phyloP scores from a whole-genome alignment of 2,113 vertebrate species.

The Pavo muticus region DNA sequence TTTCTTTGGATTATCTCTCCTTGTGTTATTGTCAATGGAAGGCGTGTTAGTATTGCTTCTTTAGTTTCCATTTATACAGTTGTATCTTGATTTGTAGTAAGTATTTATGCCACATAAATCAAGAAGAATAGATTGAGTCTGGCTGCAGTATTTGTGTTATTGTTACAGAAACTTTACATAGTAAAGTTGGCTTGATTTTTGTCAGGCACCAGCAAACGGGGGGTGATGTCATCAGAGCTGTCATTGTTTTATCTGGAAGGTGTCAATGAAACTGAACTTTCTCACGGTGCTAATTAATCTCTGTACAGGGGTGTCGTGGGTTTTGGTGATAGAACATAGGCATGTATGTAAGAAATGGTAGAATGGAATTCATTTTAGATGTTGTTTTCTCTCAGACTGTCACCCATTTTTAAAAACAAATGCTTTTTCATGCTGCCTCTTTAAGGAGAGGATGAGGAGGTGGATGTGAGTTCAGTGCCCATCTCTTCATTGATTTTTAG shows the following conservation, averaged over 20 bases:
- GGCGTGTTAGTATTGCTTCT: background rate
- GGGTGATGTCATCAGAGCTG: background rate
- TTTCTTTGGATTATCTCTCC: background rate
- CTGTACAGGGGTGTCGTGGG: background rate
- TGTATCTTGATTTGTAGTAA: background rate
- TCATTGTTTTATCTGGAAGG: background rate
- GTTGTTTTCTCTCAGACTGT: background rate
- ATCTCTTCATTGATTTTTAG: slow-evolving; percentile 18
- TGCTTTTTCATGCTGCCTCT: background rate
- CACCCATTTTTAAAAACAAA: background rate
- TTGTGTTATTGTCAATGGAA: background rate
- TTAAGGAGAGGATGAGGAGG: background rate
- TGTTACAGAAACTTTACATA: background rate
- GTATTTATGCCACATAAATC: background rate
- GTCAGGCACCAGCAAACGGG: background rate
- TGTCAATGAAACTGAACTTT: slow-evolving; percentile 1
- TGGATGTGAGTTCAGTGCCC: background rate
- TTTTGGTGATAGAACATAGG: background rate
- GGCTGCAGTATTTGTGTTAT: background rate
- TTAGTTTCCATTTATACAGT: background rate
- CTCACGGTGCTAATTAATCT: background rate
- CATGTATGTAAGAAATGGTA: background rate
- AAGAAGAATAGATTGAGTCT: background rate
- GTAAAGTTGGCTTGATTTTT: background rate
- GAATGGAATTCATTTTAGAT: background rate